Percentiles rank a stretch among this genome's conserved stretches.
These are phyloP conservation scores for Heterotilapia buettikoferi DNA, from an alignment of 2,113 vertebrate genomes.

Conservation along the genomic window DNA sequence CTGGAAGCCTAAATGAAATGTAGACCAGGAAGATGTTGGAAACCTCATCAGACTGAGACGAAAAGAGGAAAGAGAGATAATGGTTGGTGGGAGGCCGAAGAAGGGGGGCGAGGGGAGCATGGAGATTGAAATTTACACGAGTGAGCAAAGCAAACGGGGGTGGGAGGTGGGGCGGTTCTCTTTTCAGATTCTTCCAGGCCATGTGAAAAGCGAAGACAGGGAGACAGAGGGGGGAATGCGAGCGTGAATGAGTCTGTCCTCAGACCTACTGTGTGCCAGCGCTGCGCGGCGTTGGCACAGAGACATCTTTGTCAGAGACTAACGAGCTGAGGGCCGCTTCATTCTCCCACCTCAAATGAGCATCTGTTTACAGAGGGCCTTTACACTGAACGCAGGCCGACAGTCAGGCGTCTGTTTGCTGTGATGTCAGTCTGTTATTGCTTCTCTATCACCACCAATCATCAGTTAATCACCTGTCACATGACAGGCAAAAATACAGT, in stretches of 20 bases:
- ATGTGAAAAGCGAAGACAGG: constrained; percentile 50
- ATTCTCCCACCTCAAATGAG: constrained; percentile 30
- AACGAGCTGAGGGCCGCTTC: constrained; percentile 57
- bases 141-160: constrained; percentile 5
- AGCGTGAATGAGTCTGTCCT: constrained; percentile 57
- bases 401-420: constrained; percentile 15
- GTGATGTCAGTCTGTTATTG: background rate
- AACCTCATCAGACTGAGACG: background rate
- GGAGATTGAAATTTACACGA: constrained; percentile 35
- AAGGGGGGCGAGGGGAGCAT: background rate
- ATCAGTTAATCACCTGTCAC: background rate
- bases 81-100: background rate
- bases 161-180: constrained; percentile 18
- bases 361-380: constrained; percentile 36
- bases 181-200: constrained; percentile 45
- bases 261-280: constrained; percentile 52
- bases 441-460: background rate
- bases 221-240: constrained; percentile 17
- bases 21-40: background rate
- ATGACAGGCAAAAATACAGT: background rate
- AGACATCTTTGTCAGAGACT: constrained; percentile 60
- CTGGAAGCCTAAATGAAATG: background rate
- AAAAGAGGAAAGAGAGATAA: background rate
- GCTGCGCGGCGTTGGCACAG: constrained; percentile 58
- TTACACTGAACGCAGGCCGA: background rate